Base-by-base conservation (phyloP, 2,113 vertebrate genomes). In the Malurus cyaneus region DNA sequence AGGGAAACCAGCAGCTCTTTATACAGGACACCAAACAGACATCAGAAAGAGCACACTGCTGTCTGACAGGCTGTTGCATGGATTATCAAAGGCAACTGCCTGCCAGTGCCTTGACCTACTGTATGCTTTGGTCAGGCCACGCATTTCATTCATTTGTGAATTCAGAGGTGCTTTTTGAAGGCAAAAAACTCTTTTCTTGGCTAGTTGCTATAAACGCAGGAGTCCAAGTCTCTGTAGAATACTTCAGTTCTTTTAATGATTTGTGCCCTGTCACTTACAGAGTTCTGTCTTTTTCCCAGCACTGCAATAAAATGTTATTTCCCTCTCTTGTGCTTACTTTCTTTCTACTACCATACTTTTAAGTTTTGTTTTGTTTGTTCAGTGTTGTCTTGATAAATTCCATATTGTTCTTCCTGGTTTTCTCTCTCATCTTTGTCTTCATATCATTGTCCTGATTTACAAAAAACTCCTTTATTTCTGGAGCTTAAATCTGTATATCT, bases 81-180 rank as follows among this genome's bases (percentile, higher is more conserved):
- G 65, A 86, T 88, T 93, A 96, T 96, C 92, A 95, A 95, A 96
- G 94, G 80, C 72, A 95, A 53, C 89, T 86, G 93, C 62, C 94
- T 96, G 88, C 86, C 95, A 83, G 77, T 80, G 90, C 77, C 90
- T 94, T 95, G 95, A 95, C 95, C 95, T 94, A 29, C 85, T 88
- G 86, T 84, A 84, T 0, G 56, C 94, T 97, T 96, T 95, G 89
- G 90, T 96, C 88, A 96, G 93, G 80, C 82, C 90, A 94, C 8
- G 14, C 53, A 76, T 96, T 95, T 90, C 70, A 95, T 96, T 97
- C 90, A 80, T 94, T 94, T 93, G 80, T 91, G 94, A 90, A 96
- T 96, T 96, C 85, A 88, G 93, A 96, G 86, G 65, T 92, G 76
- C 72, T 94, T 95, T 97, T 96, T 96, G 90, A 97, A 96, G 80